phyloP scores from a whole-genome alignment of 2,113 vertebrate genomes.

The Mesitornis unicolor region DNA sequence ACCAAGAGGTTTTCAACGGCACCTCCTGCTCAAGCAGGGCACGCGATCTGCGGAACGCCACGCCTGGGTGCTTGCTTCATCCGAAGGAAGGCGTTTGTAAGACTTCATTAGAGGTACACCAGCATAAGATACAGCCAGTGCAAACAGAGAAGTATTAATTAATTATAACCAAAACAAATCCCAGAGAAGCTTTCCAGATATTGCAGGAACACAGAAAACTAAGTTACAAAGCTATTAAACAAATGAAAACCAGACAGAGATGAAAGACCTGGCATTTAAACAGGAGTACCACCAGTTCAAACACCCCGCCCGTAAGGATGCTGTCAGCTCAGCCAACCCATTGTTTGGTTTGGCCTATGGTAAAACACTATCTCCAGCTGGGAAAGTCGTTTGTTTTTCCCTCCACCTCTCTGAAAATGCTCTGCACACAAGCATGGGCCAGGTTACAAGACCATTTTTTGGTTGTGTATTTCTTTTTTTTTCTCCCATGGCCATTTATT shows the following conservation, averaged over 20 bases:
- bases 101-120: background rate
- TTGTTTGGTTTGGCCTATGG: fast-evolving
- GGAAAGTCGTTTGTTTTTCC: background rate
- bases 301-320: background rate
- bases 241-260: background rate
- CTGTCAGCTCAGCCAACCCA: background rate
- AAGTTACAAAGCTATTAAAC: background rate
- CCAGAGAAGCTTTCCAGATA: fast-evolving
- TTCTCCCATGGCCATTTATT: fast-evolving
- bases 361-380: background rate
- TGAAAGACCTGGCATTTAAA: background rate
- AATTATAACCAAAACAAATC: background rate
- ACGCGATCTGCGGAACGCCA: fast-evolving
- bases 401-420: background rate
- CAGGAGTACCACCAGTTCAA: background rate
- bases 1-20: background rate
- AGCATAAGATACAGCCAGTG: background rate
- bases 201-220: background rate
- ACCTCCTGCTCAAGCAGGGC: background rate
- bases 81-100: background rate
- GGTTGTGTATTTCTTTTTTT: too few relatives aligned
- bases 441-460: fast-evolving
- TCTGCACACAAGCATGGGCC: fast-evolving
- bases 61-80: background rate
- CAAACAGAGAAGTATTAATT: background rate